Conservation (phyloP, 2,888 invertebrate species). For the Epistrophe eligans region DNA sequence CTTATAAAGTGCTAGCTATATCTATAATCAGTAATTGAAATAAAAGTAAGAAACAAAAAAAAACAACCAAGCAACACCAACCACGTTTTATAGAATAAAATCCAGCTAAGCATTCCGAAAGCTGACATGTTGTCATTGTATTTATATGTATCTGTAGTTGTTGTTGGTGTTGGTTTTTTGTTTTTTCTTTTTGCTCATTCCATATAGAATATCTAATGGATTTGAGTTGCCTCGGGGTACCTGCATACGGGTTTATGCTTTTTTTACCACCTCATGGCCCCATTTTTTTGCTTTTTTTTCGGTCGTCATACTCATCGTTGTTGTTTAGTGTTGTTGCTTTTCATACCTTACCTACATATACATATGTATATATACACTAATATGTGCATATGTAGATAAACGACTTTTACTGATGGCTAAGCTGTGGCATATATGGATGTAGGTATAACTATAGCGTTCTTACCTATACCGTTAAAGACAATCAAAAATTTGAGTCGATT, state of each 20-base stretch:
- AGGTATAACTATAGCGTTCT: not conserved
- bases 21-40: constrained; percentile 63
- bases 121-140: constrained; percentile 7
- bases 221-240: constrained; percentile 52
- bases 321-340: not conserved
- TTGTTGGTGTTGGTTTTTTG: constrained; percentile 21
- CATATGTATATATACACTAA: not conserved
- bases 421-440: constrained; percentile 23
- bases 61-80: constrained; percentile 19
- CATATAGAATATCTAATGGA: constrained; percentile 51
- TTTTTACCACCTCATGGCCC: constrained; percentile 65
- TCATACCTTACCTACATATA: not conserved
- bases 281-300: constrained; percentile 46
- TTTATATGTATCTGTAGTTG: not conserved
- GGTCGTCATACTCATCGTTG: constrained; percentile 1
- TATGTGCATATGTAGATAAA: constrained; percentile 62
- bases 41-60: constrained; percentile 10
- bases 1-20: constrained; percentile 2
- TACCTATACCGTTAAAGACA: constrained; percentile 33
- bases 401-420: constrained; percentile 53
- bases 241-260: constrained; percentile 44
- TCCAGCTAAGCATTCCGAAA: constrained; percentile 57
- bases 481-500: constrained; percentile 64
- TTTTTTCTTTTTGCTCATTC: constrained; percentile 26
- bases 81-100: constrained; percentile 42